These are phyloP conservation scores for Callocephalon fimbriatum DNA, from an alignment of 2,113 vertebrate genomes.

Conservation along the genomic window DNA sequence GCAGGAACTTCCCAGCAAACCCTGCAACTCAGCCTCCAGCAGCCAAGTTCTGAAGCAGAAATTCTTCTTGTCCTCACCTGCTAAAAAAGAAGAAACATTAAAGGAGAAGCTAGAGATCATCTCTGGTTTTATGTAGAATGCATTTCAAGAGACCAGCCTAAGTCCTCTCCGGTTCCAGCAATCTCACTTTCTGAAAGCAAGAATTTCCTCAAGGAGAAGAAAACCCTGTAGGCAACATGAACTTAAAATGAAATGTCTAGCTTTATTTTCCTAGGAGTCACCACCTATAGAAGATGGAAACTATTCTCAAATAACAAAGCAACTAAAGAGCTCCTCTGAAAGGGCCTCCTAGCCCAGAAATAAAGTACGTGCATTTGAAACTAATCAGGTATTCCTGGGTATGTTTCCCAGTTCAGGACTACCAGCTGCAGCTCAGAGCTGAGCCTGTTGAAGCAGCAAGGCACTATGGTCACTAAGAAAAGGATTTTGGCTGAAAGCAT, in stretches of 20 bases:
- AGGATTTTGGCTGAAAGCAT: background rate
- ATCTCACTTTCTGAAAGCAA: background rate
- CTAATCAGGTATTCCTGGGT: rapidly evolving
- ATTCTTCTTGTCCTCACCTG: background rate
- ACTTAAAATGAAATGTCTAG: background rate
- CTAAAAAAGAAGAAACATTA: background rate
- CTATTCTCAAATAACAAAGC: background rate
- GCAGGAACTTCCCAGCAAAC: background rate
- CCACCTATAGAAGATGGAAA: background rate
- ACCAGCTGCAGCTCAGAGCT: background rate
- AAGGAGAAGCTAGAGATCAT: background rate
- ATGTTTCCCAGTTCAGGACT: background rate
- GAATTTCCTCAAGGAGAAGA: background rate
- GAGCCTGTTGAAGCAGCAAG: background rate
- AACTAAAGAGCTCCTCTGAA: background rate
- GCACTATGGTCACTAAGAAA: background rate
- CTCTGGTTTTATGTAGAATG: background rate
- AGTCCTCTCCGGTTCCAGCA: background rate
- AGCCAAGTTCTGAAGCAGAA: background rate
- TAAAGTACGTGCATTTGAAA: background rate
- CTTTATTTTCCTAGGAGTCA: background rate
- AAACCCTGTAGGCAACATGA: background rate
- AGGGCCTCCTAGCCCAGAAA: background rate
- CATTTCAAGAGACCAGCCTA: background rate
- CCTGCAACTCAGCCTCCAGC: background rate